These are phyloP conservation scores for Syrrhaptes paradoxus DNA, from an alignment of 2,113 vertebrate genomes.

Conservation along the genomic window DNA sequence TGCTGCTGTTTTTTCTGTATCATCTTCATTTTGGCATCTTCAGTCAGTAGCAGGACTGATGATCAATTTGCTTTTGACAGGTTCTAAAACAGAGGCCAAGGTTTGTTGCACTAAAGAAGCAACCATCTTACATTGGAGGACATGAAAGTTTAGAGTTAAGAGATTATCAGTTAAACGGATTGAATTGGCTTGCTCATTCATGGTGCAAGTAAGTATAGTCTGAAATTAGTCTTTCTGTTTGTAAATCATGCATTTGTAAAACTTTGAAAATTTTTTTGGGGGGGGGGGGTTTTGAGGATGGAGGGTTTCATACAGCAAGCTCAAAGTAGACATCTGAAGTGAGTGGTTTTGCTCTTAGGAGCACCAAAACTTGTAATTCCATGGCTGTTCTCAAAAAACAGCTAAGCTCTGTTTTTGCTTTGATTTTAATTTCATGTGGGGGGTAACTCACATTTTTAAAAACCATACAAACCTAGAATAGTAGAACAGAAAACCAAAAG, in stretches of 20 bases:
- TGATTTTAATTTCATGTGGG: not conserved
- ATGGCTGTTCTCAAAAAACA: not conserved
- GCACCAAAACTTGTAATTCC: not conserved
- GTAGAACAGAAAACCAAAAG: not conserved
- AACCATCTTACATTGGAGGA: constrained; percentile 90
- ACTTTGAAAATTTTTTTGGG: not conserved
- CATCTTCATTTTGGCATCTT: not conserved
- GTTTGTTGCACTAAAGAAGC: constrained; percentile 94
- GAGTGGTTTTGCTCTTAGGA: not conserved
- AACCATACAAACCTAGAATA: not conserved
- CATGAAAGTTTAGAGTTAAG: constrained; percentile 89
- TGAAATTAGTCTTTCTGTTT: not conserved
- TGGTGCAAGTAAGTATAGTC: constrained; percentile 95
- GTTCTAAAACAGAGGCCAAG: constrained; percentile 94
- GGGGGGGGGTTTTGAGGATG: not conserved
- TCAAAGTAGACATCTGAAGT: not conserved
- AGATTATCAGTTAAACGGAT: constrained; percentile 95
- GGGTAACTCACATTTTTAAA: not conserved
- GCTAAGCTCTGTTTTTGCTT: not conserved
- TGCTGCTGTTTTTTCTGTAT: not conserved
- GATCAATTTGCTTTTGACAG: constrained; percentile 65
- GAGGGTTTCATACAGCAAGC: not conserved
- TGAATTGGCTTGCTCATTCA: constrained; percentile 99
- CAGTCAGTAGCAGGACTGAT: not conserved
- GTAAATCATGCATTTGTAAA: not conserved